These are phyloP conservation scores for Leucania comma DNA, from an alignment of 2,888 invertebrate genomes.

Conservation along the genomic window DNA sequence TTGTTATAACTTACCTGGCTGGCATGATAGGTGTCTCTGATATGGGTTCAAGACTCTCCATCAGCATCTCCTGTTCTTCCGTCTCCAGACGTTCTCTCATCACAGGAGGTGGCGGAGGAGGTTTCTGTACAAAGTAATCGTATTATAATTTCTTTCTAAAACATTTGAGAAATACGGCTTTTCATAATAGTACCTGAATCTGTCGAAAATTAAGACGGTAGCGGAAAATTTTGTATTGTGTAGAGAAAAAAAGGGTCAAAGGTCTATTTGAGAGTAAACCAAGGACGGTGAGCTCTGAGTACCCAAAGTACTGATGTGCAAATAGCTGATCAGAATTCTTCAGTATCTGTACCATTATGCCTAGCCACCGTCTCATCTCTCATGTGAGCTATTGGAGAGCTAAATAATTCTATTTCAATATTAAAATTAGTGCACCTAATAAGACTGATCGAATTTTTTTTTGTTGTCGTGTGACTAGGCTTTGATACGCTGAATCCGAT, in stretches of 20 bases:
- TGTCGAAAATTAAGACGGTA: neutral
- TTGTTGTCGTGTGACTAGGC: no score
- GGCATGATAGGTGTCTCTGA: slow-evolving; percentile 91
- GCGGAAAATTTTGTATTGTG: neutral
- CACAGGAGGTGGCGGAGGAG: slow-evolving; percentile 89
- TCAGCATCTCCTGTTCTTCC: slow-evolving; percentile 85
- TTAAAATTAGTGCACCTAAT: neutral
- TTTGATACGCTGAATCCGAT: no score
- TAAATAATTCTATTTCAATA: neutral
- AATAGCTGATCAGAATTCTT: neutral
- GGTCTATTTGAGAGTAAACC: no score
- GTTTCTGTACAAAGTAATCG: slow-evolving; percentile 75
- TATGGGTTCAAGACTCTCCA: slow-evolving; percentile 90
- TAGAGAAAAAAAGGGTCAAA: no score
- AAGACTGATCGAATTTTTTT: neutral
- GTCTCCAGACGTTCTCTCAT: slow-evolving; percentile 86
- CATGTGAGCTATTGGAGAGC: neutral
- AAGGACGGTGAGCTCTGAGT: no score
- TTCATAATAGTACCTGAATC: neutral
- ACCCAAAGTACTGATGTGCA: no score
- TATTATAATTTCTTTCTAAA: neutral
- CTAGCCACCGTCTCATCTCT: neutral
- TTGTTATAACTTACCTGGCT: slow-evolving; percentile 77
- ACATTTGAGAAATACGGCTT: no score
- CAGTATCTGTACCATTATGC: no score